Evolutionary conservation across 2,888 invertebrate genomes (phyloP), one percentile per base, ranked within the genome.

Genomic region (Drosophila infuscata): DNA sequence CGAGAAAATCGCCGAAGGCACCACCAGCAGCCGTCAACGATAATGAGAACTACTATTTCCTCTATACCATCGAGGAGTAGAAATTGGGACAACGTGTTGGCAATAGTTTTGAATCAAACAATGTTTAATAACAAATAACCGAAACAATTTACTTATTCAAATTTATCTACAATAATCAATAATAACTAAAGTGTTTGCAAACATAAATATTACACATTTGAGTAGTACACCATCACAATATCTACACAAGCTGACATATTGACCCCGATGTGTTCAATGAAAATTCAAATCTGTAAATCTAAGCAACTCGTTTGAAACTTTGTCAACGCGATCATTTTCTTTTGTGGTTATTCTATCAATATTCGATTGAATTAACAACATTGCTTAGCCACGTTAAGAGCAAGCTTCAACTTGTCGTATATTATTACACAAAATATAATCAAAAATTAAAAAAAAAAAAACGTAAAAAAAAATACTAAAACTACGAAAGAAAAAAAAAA

Each of bases 1-100:
- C 97, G 49, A 97, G 98, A 52, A 96, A 95, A 83, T 96, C 98
- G 79, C 95, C 95, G 65, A 94, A 96, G 92, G 95, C 96, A 88
- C 96, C 97, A 76, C 95, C 95, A 90, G 89, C 91, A 41, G 94
- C 94, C 92, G 94, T 96, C 94, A 93, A 95, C 90, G 94, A 95
- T 94, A 91, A 94, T 92, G 69, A 92, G 58, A 94, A 95, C 82
- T 94, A 95, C 90, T 94, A 95, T 79, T 92, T 94, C 77, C 92
- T 93, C 56, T 93, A 93, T 58, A 92, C 89, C 74, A 93, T 93
- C 84, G 93, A 93, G 90, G 93, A 93, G 86, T 93, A 93, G 90
- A 70, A 68, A 41, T 58, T 60, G 30, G 54, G 54, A 52, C 49
- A 79, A 46, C 32, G 78, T 52, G 71, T 73, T 79, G 83, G 43